These are phyloP conservation scores for Palythoa grandis DNA, from an alignment of 92 coral and sea anemone genomes.

Conservation along the genomic window DNA sequence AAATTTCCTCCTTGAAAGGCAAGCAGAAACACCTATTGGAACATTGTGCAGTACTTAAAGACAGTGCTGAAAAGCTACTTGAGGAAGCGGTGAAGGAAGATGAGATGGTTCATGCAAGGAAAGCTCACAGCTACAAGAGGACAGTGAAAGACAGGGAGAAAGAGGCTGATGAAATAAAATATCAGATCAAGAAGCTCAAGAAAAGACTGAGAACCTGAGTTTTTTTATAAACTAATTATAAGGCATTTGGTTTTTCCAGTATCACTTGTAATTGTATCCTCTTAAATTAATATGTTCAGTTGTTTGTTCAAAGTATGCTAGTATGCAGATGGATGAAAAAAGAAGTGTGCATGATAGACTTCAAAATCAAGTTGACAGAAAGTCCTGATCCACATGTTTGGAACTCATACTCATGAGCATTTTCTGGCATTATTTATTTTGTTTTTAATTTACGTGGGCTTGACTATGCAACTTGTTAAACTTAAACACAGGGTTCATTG, in stretches of 20 bases:
- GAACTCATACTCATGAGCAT: background rate
- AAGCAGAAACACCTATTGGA: background rate
- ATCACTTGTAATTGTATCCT: background rate
- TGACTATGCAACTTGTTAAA: background rate
- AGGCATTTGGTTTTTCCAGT: slow-evolving; percentile 7
- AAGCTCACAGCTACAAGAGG: slow-evolving; percentile 70
- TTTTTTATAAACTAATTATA: too few species aligned
- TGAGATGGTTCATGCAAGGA: slow-evolving; percentile 63
- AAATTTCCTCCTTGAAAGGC: slow-evolving; percentile 41
- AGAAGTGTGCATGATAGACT: background rate
- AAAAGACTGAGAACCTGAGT: slow-evolving; percentile 10
- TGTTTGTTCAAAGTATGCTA: slow-evolving; percentile 12
- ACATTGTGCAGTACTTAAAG: background rate
- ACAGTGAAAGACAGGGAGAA: slow-evolving; percentile 68
- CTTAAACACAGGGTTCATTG: background rate
- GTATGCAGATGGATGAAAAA: background rate
- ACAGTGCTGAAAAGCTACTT: background rate
- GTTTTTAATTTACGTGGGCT: background rate
- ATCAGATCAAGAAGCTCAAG: slow-evolving; percentile 54
- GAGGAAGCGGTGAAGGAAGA: slow-evolving; percentile 57
- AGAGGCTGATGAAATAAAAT: slow-evolving; percentile 60
- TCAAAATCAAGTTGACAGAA: background rate
- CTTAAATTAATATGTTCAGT: background rate
- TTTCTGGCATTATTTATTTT: background rate
- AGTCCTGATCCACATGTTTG: slow-evolving; percentile 13